These are phyloP conservation scores for Saturnia pavonia DNA, from an alignment of 2,888 invertebrate genomes.

Conservation along the genomic window DNA sequence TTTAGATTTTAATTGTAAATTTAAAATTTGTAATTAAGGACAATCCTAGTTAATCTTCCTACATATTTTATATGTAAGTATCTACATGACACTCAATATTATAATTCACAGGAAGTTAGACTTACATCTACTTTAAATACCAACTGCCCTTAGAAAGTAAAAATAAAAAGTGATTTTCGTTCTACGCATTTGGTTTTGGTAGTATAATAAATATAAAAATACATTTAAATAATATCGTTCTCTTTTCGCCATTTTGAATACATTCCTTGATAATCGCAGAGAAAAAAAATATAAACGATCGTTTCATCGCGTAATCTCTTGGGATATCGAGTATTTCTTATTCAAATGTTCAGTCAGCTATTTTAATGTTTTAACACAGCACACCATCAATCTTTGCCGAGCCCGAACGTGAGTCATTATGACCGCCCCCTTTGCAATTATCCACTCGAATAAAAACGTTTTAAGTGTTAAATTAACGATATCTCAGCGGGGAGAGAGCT, in stretches of 20 bases:
- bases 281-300: slow-evolving; percentile 55
- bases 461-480: slow-evolving; percentile 81
- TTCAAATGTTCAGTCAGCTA: slow-evolving; percentile 74
- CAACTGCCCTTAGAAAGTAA: neutral
- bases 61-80: neutral
- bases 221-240: slow-evolving; percentile 6
- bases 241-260: slow-evolving; percentile 15
- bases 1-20: neutral
- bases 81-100: neutral
- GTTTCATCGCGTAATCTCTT: slow-evolving; percentile 64
- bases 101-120: neutral
- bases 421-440: slow-evolving; percentile 75
- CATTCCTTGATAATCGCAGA: slow-evolving; percentile 37
- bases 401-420: slow-evolving; percentile 73
- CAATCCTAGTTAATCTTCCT: neutral
- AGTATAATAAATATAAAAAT: slow-evolving; percentile 26
- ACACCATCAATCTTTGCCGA: slow-evolving; percentile 75
- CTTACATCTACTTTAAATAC: neutral
- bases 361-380: slow-evolving; percentile 73
- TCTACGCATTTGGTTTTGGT: slow-evolving; percentile 24
- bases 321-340: slow-evolving; percentile 68
- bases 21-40: neutral
- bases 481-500: slow-evolving; percentile 70
- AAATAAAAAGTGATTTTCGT: neutral
- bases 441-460: slow-evolving; percentile 79